phyloP scores from a whole-genome alignment of 1,140 invertebrate species.

The Phocides pigmalion region DNA sequence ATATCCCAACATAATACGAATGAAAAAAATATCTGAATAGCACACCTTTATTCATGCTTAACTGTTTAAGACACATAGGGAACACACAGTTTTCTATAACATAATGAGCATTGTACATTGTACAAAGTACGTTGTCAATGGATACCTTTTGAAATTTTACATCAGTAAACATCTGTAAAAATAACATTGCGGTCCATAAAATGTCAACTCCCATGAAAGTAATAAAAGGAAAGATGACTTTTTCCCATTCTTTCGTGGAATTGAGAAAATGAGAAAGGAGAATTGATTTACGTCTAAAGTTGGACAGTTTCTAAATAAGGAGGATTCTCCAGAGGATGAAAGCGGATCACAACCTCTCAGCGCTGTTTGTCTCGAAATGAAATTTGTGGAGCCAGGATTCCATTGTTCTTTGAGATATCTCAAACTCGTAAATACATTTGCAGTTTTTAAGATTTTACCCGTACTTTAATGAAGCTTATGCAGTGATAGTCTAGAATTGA shows the following conservation, averaged over 20 bases:
- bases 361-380: constrained; percentile 11
- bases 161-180: neutral
- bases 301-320: constrained; percentile 52
- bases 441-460: neutral
- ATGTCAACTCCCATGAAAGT: constrained; percentile 40
- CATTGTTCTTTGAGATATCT: neutral
- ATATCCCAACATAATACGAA: too few relatives aligned
- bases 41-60: too few relatives aligned
- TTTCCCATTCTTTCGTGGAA: constrained; percentile 35
- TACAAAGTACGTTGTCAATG: too few relatives aligned
- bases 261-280: constrained; percentile 40
- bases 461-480: too few relatives aligned
- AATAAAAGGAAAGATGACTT: constrained; percentile 37
- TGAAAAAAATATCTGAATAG: too few relatives aligned
- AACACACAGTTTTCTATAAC: too few relatives aligned
- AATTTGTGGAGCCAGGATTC: constrained; percentile 19
- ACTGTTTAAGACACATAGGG: too few relatives aligned
- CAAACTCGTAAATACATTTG: neutral
- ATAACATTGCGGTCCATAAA: constrained; percentile 16
- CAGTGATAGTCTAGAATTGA: too few relatives aligned
- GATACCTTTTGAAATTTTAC: neutral
- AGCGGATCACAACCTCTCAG: constrained; percentile 19
- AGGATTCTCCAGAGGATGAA: constrained; percentile 33
- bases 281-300: constrained; percentile 55
- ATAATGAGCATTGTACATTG: too few relatives aligned